Conservation (phyloP, 2,113 vertebrate genomes). For the Myiagra hebetior region DNA sequence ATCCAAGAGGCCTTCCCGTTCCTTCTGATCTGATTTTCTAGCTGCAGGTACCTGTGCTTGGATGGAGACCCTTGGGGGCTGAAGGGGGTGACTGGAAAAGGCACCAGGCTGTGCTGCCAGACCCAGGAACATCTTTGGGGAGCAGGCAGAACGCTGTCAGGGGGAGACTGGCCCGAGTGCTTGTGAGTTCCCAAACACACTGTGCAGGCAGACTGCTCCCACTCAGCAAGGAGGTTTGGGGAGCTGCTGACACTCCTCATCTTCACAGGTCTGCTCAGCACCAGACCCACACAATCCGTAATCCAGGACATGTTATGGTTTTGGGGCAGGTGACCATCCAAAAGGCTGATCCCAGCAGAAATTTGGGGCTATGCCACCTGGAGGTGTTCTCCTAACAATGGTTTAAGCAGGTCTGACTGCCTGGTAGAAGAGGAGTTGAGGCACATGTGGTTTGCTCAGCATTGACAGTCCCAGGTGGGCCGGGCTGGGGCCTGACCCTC, state of each 20-base stretch:
- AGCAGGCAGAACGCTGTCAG: fast-evolving
- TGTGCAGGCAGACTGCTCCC: background rate
- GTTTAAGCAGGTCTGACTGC: background rate
- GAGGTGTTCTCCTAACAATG: background rate
- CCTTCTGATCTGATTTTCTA: background rate
- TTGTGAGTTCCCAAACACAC: background rate
- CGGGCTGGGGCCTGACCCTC: background rate
- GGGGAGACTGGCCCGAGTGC: background rate
- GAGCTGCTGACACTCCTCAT: background rate
- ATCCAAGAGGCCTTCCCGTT: background rate
- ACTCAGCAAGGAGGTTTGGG: background rate
- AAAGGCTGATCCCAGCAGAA: background rate
- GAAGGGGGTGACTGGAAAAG: background rate
- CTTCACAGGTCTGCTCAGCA: background rate
- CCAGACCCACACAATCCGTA: background rate
- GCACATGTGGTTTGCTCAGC: fast-evolving
- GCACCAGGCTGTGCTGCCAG: background rate
- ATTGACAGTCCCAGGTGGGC: no score
- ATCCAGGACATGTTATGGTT: fast-evolving
- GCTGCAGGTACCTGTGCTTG: background rate
- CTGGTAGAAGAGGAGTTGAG: background rate
- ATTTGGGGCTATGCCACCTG: background rate
- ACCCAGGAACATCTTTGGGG: background rate
- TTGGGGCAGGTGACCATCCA: background rate
- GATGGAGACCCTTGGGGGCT: background rate